Base-by-base conservation (phyloP, 2,113 vertebrate genomes). In the Petrocephalus zakoni region DNA sequence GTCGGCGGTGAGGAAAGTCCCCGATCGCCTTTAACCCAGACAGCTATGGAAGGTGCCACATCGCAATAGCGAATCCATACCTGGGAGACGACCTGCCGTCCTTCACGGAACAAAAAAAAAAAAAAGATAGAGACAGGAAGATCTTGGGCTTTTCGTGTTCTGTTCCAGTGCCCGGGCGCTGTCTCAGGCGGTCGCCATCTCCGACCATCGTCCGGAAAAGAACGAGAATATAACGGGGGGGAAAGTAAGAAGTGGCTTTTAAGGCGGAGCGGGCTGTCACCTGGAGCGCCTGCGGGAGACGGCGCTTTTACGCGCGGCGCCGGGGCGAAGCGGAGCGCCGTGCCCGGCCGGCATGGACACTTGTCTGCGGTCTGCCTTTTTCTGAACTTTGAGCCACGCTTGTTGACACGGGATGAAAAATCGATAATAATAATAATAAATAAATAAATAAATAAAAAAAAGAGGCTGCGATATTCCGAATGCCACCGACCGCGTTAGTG, bases 11-110 rank as follows among this genome's bases (percentile, higher is more conserved):
- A 51, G 82, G 37, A 46, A 68, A 90, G 64, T 89, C 37, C 87
- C 89, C 58, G 86, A 88, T 88, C 42, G 89, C 87, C 19, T 90
- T 82, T 90, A 90, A 95, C 95, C 93, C 93, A 93, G 93, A 61
- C 42, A 87, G 89, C 87, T 90, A 89, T 90, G 89, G 93, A 90
- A 92, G 89, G 53, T 87, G 55, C 91, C 83, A 90, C 75, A 58
- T 82, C 86, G 88, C 53, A 88, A 87, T 81, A 82, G 58, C 88
- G 64, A 37, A 85, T 84, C 85, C 89, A 90, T 91, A 90, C 88
- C 91, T 91, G 87, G 90, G 90, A 91, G 92, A 89, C 90, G 88
- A 85, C 88, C 86, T 88, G 89, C 87, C 87, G 72, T 89, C 89
- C 88, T 88, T 89, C 88, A 83, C 7, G 9, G 68, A 21, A 78